Evolutionary conservation across 2,113 vertebrate species (phyloP).

Genomic region (Isichthys henryi): DNA sequence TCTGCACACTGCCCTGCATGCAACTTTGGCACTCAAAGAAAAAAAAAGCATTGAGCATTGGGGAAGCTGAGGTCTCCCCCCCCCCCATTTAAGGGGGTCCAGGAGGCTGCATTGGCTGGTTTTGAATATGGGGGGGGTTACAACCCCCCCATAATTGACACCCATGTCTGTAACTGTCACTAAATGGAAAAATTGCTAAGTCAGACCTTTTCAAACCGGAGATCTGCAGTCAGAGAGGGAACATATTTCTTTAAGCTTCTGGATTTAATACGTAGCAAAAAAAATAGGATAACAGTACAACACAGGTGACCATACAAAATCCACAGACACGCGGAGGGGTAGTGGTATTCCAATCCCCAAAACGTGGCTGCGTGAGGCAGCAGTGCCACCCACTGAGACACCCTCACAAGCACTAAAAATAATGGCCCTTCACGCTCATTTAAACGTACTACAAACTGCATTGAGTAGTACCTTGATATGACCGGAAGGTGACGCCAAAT

Average conservation of each 20-base stretch:
- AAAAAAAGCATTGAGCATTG: background rate
- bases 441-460: background rate
- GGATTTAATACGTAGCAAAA: background rate
- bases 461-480: background rate
- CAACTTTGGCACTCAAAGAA: background rate
- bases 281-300: background rate
- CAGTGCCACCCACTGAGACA: background rate
- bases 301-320: background rate
- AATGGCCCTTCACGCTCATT: background rate
- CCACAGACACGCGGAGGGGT: background rate
- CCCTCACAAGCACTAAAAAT: background rate
- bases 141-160: too few species aligned
- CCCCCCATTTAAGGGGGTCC: too few species aligned
- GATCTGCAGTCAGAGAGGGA: background rate
- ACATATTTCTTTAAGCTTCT: background rate
- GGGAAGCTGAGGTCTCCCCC: too few species aligned
- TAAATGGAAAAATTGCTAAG: background rate
- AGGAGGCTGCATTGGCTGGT: too few species aligned
- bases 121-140: too few species aligned
- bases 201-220: background rate
- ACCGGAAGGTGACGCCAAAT: background rate
- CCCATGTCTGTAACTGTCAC: background rate
- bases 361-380: background rate
- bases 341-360: background rate
- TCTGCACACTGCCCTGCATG: background rate